Base-by-base conservation (phyloP, 2,113 vertebrate genomes). In the Phyllopteryx taeniolatus region DNA sequence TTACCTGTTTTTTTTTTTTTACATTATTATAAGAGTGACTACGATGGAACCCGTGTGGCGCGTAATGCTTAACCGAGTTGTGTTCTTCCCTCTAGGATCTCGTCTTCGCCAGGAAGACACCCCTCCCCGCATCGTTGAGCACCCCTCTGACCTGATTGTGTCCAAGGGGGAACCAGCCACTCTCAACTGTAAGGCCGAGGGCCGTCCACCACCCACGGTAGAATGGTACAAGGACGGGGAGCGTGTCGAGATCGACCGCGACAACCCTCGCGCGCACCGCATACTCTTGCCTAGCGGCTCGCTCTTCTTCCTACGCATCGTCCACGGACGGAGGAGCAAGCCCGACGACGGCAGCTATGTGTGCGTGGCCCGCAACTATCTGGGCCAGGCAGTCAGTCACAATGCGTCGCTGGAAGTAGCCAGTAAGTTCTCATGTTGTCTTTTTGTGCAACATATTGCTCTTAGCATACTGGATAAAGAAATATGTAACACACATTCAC, bases 391-490 rank as follows among this genome's bases (percentile, higher is more conserved):
- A 0, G 94, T 96, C 68, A 98, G 97, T 80, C 97, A 96, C 80
- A 98, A 98, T 8, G 96, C 97, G 0, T 98, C 97, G 2, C 93
- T 98, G 92, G 97, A 98, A 91, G 97, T 98, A 82, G 96, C 97
- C 73, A 96, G 97, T 98, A 93, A 98, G 96, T 96, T 35, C 39
- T 47, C 44, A 53, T 19, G 3, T 2, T 54, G 64, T 75, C 39
- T 22, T 64, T 44, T 22, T 43, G 27, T 60, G 12, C 56, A 11
- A 7, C 6, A 8, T 54, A n/a, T n/a, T 54, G 19, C 7, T 57
- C 11, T 57, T 57, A 12, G n/a, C 11, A 57, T 51, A 7, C 17
- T 19, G 17, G 10, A 9, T 67, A 49, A 8, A 43, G 43, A 44
- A 65, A 7, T 8, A 67, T 49, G 51, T 1, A 46, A 44, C n/a